Conservation (phyloP, 92 coral and sea anemone genomes). For the Actinostola sp. region DNA sequence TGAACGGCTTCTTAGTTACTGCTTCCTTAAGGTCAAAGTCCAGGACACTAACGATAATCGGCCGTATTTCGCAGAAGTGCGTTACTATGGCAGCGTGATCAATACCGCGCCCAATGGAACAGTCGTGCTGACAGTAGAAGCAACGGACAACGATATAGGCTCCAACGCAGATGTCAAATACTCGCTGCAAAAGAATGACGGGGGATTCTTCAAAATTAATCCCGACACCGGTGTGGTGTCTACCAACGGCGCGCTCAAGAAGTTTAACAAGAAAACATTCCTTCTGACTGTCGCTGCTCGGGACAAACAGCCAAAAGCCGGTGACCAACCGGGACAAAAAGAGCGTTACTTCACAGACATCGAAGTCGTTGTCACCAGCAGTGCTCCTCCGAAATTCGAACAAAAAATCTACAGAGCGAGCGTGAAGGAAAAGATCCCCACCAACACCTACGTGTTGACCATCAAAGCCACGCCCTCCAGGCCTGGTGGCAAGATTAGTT, state of each 20-base stretch:
- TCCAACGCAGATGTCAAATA: constrained; percentile 45
- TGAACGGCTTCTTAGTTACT: constrained; percentile 66
- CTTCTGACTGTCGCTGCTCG: constrained; percentile 44
- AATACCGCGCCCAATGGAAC: constrained; percentile 45
- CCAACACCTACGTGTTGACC: constrained; percentile 29
- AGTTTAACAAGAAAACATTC: constrained; percentile 14
- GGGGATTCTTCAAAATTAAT: constrained; percentile 29
- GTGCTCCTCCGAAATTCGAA: constrained; percentile 69
- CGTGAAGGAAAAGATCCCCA: constrained; percentile 27
- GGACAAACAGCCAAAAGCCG: constrained; percentile 37
- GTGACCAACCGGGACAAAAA: constrained; percentile 41
- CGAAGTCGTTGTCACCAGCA: constrained; percentile 54
- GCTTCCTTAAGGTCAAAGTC: constrained; percentile 58
- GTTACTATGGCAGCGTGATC: constrained; percentile 60
- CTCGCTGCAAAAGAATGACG: constrained; percentile 23
- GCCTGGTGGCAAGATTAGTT: constrained; percentile 15
- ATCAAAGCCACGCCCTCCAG: constrained; percentile 45
- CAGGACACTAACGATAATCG: constrained; percentile 78
- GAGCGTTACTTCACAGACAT: constrained; percentile 43
- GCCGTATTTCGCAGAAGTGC: constrained; percentile 60
- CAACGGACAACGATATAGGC: constrained; percentile 66
- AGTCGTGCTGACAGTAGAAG: constrained; percentile 58
- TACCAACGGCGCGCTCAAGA: constrained; percentile 14
- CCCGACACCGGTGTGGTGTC: constrained; percentile 5
- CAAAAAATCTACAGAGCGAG: constrained; percentile 16